Conservation (phyloP, 2,113 vertebrate genomes). For the Erinaceus europaeus region DNA sequence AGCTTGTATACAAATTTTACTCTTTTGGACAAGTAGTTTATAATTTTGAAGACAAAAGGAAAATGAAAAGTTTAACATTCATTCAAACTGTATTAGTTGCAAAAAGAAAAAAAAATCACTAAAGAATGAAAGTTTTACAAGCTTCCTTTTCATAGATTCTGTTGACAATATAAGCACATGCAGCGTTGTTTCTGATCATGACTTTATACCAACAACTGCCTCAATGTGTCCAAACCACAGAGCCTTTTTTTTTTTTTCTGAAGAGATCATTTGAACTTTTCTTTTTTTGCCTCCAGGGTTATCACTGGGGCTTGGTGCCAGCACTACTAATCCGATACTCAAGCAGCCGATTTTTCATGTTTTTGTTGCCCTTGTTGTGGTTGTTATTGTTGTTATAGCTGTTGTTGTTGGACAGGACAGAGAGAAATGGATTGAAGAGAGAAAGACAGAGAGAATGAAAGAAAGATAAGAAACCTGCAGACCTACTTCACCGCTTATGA, state of each 20-base stretch:
- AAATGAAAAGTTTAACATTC: not conserved
- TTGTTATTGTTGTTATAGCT: too few species aligned
- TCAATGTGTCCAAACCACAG: not conserved
- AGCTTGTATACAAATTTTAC: not conserved
- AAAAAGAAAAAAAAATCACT: not conserved
- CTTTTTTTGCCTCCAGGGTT: too few species aligned
- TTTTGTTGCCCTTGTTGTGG: too few species aligned
- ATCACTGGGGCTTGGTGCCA: too few species aligned
- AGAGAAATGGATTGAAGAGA: too few species aligned
- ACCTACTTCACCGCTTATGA: too few species aligned
- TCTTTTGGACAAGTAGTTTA: not conserved
- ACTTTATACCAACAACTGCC: not conserved
- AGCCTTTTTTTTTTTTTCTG: not conserved
- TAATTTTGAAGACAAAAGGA: not conserved
- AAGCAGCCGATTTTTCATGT: too few species aligned
- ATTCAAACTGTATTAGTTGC: not conserved
- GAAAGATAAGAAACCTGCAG: too few species aligned
- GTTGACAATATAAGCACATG: not conserved
- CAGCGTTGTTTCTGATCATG: not conserved
- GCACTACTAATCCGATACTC: too few species aligned
- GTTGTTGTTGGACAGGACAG: too few species aligned
- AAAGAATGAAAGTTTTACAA: not conserved
- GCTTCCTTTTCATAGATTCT: not conserved
- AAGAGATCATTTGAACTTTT: accelerated
- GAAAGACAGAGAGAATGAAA: too few species aligned